These are phyloP conservation scores for Mechanitis messenoides DNA, from an alignment of 2,888 invertebrate species.

Conservation along the genomic window DNA sequence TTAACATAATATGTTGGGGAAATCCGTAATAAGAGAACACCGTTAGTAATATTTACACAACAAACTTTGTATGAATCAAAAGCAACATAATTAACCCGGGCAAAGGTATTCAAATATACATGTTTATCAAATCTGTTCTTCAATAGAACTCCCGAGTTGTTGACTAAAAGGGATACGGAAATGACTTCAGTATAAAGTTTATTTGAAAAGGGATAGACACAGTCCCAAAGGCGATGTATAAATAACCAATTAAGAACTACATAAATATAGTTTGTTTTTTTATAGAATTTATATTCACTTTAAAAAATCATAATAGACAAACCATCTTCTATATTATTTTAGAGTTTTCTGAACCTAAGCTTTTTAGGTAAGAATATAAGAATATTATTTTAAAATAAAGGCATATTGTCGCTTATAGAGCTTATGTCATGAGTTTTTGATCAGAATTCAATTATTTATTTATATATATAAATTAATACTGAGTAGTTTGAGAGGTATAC, in stretches of 20 bases:
- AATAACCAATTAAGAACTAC: not conserved
- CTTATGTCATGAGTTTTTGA: too few relatives aligned
- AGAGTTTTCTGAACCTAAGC: too few relatives aligned
- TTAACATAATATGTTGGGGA: slow-evolving; percentile 10
- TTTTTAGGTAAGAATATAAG: too few relatives aligned
- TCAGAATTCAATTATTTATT: too few relatives aligned
- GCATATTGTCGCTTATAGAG: too few relatives aligned
- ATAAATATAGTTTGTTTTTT: too few relatives aligned
- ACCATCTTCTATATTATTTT: too few relatives aligned
- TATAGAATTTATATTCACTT: too few relatives aligned
- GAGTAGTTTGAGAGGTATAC: too few relatives aligned
- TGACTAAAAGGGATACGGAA: slow-evolving; percentile 30
- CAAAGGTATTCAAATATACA: slow-evolving; percentile 29
- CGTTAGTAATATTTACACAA: slow-evolving; percentile 16
- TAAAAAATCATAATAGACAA: too few relatives aligned
- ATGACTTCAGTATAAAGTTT: slow-evolving; percentile 19
- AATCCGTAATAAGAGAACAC: slow-evolving; percentile 14
- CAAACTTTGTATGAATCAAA: slow-evolving; percentile 16
- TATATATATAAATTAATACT: too few relatives aligned
- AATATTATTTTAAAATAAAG: too few relatives aligned
- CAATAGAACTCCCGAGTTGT: slow-evolving; percentile 31
- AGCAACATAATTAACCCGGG: slow-evolving; percentile 19
- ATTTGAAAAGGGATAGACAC: slow-evolving; percentile 9
- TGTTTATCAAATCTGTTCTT: slow-evolving; percentile 40
- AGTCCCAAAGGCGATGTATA: not conserved